Evolutionary conservation across 2,113 vertebrate genomes (phyloP), one percentile per base, ranked within the genome.

Genomic region (Morone chrysops): DNA sequence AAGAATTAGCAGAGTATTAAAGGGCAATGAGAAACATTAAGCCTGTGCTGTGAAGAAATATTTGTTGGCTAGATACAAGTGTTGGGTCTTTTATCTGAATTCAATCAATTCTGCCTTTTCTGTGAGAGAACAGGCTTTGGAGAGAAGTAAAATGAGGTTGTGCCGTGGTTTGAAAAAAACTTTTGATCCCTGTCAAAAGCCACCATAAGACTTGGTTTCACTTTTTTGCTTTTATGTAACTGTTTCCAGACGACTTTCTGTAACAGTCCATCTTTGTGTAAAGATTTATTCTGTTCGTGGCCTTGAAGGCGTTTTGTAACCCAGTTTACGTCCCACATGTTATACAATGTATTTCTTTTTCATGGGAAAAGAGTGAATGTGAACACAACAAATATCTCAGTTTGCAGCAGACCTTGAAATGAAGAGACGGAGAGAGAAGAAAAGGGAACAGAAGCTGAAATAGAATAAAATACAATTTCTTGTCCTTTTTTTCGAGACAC

Each of bases 251-350:
- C 4, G 11, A n/a, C 25, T 63, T 48, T 75, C 53, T 74, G 54
- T 50, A 67, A 67, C 47, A 61, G 81, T 70, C 40, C 6, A 38
- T 83, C 51, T 85, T 76, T 84, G 76, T 84, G 67, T 83, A 61
- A 63, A 83, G 70, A 79, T 31, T 41, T 62, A 11, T 16, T 85
- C 70, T 84, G 53, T 76, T 62, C 16, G 4, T 66, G 77, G 75
- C 87, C 84, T 84, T 79, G 54, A 82, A 80, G 75, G 83, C 8
- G 40, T 87, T 88, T 68, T 72, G n/a, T 75, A 87, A 78, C 83
- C 70, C 67, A 87, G 63, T 84, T 86, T 71, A 68, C 67, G 61
- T 75, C 18, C 65, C 54, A 83, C 74, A 10, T 72, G 50, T 74
- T 80, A 83, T 73, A 75, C 70, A 88, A 82, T 66, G 59, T 69